phyloP scores from a whole-genome alignment of 2,797 vertebrate genomes.

The Spondyliosoma cantharus region DNA sequence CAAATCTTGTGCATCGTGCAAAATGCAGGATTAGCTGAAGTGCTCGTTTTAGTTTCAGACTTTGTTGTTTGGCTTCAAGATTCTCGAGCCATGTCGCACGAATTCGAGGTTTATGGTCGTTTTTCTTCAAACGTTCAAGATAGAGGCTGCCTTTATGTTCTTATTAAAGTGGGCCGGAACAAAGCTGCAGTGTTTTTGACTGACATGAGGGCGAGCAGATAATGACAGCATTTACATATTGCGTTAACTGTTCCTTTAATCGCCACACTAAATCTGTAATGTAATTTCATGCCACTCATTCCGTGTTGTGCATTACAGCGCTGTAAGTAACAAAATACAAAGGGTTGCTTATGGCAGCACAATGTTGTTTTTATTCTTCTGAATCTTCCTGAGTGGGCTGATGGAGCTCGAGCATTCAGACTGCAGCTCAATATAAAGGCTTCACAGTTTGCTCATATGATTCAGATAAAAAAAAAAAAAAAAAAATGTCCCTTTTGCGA shows the following conservation, averaged over 20 bases:
- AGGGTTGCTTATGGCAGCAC: constrained; percentile 65
- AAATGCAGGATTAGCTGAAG: background rate
- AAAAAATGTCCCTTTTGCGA: constrained; percentile 12
- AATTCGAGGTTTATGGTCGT: background rate
- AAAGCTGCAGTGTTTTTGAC: constrained; percentile 33
- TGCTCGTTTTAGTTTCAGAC: background rate
- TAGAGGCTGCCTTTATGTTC: background rate
- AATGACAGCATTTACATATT: constrained; percentile 16
- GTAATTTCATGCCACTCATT: constrained; percentile 47
- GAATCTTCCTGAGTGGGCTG: constrained; percentile 68
- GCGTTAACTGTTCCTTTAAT: constrained; percentile 21
- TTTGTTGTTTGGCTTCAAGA: background rate
- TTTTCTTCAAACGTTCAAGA: constrained; percentile 1
- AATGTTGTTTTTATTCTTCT: constrained; percentile 69
- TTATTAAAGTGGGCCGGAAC: background rate
- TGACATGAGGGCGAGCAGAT: constrained; percentile 3
- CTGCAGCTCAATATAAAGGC: constrained; percentile 45
- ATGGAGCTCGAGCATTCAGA: constrained; percentile 60
- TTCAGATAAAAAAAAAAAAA: too few species aligned
- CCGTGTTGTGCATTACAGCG: constrained; percentile 28
- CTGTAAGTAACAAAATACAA: constrained; percentile 56
- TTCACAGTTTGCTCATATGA: constrained; percentile 41
- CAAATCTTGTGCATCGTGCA: background rate
- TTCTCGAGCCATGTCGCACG: background rate
- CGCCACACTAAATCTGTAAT: constrained; percentile 30